Conservation (phyloP, 2,888 invertebrate genomes). For the Brachyptera risi region DNA sequence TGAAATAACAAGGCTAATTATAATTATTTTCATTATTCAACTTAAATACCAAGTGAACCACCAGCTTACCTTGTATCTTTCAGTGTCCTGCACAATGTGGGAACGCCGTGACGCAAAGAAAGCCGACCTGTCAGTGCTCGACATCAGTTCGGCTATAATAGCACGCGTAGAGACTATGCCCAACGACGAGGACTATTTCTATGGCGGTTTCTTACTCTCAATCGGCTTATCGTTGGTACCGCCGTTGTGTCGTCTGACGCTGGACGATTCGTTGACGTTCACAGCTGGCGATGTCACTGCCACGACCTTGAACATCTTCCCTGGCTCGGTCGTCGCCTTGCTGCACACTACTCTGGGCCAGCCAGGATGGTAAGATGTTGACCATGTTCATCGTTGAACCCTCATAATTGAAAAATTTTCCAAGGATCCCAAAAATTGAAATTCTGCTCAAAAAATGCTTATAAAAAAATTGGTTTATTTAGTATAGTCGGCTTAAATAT, state of each 20-base stretch:
- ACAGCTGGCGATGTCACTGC: constrained; percentile 2
- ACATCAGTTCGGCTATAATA: constrained; percentile 92
- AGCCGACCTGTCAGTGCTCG: constrained; percentile 87
- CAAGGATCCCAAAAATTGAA: too few species aligned
- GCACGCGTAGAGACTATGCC: constrained; percentile 81
- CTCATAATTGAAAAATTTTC: too few species aligned
- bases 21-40: too few species aligned
- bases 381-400: too few species aligned
- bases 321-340: constrained; percentile 23
- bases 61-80: too few species aligned
- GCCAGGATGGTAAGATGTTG: constrained; percentile 32
- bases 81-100: constrained; percentile 96
- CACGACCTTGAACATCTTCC: constrained; percentile 15
- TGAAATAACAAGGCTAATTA: too few species aligned
- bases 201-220: constrained; percentile 58
- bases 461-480: too few species aligned
- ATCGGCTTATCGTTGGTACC: constrained; percentile 59
- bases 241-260: constrained; percentile 49
- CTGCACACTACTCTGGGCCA: constrained; percentile 29
- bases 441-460: too few species aligned
- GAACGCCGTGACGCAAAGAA: constrained; percentile 86
- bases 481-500: too few species aligned
- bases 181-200: constrained; percentile 75
- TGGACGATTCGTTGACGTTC: neutral
- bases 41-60: too few species aligned